Conservation (phyloP, 2,113 vertebrate genomes). For the Lamprologus lemairii region DNA sequence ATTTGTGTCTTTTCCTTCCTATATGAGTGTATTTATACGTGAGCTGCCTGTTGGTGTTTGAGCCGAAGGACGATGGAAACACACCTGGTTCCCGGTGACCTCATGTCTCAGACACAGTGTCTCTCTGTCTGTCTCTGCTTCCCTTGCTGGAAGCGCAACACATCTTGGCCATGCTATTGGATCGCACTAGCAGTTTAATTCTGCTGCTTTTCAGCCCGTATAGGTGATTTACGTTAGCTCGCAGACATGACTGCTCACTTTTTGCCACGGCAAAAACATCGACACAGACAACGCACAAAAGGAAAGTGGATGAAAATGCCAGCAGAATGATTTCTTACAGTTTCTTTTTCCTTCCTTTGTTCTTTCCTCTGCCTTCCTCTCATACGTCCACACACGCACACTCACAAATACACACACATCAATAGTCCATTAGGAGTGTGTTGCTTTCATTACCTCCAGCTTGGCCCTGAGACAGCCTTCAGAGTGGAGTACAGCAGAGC, state of each 20-base stretch:
- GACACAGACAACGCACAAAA: neutral
- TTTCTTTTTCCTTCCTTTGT: constrained; percentile 32
- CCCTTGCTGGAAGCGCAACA: neutral
- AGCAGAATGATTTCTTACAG: constrained; percentile 23
- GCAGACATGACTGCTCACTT: constrained; percentile 8
- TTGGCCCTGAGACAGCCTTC: constrained; percentile 60
- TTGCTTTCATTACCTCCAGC: constrained; percentile 65
- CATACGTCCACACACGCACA: neutral
- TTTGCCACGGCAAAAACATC: neutral
- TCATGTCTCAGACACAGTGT: constrained; percentile 39
- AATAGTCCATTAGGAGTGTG: constrained; percentile 62
- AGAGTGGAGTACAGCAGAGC: constrained; percentile 36
- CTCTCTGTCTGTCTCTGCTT: constrained; percentile 19
- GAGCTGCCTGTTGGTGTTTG: neutral
- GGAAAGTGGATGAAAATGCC: neutral
- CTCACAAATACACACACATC: constrained; percentile 33
- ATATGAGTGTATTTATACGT: neutral
- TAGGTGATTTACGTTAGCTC: constrained; percentile 8
- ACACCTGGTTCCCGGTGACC: constrained; percentile 35
- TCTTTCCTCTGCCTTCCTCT: neutral
- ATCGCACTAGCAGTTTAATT: constrained; percentile 5
- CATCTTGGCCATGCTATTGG: neutral
- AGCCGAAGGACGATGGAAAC: constrained; percentile 30
- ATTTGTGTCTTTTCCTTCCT: constrained; percentile 11
- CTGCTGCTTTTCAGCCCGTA: neutral